Evolutionary conservation across 2,797 vertebrate genomes (phyloP).

Genomic region (Oryzias dopingdopingensis): DNA sequence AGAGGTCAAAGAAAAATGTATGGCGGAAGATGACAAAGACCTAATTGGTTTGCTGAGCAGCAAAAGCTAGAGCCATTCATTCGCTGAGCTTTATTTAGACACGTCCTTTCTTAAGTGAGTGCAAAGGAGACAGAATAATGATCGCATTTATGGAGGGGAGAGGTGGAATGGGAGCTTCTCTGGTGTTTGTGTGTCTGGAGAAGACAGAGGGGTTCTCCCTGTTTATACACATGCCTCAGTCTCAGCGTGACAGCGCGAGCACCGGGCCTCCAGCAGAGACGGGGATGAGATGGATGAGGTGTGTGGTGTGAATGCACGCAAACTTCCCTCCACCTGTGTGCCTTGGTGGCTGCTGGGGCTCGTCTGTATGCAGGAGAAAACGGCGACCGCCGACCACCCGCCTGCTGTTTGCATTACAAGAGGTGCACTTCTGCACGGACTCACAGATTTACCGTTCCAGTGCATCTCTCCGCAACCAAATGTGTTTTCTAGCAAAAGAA

Average conservation of each 20-base stretch:
- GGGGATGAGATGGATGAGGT: conserved; percentile 48
- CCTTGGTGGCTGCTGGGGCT: no score
- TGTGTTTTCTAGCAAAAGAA: no score
- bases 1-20: conserved; percentile 51
- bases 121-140: conserved; percentile 45
- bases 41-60: conserved; percentile 61
- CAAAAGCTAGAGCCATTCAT: conserved; percentile 43
- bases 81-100: conserved; percentile 62
- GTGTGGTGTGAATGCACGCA: conserved; percentile 27
- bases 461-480: background rate
- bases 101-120: conserved; percentile 62
- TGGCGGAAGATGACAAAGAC: conserved; percentile 43
- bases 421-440: background rate
- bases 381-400: background rate
- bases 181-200: conserved; percentile 3
- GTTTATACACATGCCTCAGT: conserved; percentile 47
- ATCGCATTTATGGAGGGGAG: conserved; percentile 47
- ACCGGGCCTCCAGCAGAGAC: conserved; percentile 28
- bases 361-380: conserved; percentile 7
- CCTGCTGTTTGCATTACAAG: conserved; percentile 15
- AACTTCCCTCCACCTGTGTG: background rate
- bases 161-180: conserved; percentile 4
- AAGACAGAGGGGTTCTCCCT: conserved; percentile 19
- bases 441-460: background rate
- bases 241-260: conserved; percentile 34